Conservation (phyloP, 2,888 invertebrate species). For the Aricia artaxerxes region DNA sequence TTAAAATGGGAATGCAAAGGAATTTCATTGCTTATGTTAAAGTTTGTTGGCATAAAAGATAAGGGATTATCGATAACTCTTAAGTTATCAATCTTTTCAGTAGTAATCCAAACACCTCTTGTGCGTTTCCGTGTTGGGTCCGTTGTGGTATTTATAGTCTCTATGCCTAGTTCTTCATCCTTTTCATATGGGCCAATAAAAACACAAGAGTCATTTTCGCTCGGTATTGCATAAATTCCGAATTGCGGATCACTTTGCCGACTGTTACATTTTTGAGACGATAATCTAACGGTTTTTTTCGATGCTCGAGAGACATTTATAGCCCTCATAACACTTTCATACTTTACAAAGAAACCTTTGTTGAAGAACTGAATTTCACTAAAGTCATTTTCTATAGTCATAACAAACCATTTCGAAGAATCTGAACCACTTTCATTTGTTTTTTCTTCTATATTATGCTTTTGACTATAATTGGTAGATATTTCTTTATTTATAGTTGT, state of each 20-base stretch:
- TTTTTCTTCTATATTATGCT: not conserved
- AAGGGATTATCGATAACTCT: conserved; percentile 67
- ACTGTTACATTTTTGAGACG: conserved; percentile 56
- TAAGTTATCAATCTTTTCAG: conserved; percentile 63
- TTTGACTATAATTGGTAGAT: not conserved
- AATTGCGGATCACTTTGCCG: conserved; percentile 55
- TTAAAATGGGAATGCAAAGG: conserved; percentile 32
- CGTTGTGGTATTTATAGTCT: conserved; percentile 56
- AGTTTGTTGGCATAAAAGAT: conserved; percentile 53
- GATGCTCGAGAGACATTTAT: conserved; percentile 70
- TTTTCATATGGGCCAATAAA: conserved; percentile 71
- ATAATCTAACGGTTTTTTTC: conserved; percentile 73
- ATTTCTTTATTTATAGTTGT: not conserved
- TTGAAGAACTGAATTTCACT: conserved; percentile 73
- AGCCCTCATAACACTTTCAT: conserved; percentile 72
- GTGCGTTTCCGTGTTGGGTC: conserved; percentile 50
- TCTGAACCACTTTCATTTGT: not conserved
- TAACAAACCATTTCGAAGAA: conserved; percentile 77
- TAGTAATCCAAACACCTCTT: conserved; percentile 68
- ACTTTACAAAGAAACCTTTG: conserved; percentile 76
- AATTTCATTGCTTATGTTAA: conserved; percentile 34
- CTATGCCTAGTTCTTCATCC: conserved; percentile 64
- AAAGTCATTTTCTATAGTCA: conserved; percentile 79
- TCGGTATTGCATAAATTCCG: conserved; percentile 71
- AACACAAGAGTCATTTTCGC: conserved; percentile 57